phyloP scores from a whole-genome alignment of 2,888 invertebrate genomes.

The Caenorhabditis doughertyi region DNA sequence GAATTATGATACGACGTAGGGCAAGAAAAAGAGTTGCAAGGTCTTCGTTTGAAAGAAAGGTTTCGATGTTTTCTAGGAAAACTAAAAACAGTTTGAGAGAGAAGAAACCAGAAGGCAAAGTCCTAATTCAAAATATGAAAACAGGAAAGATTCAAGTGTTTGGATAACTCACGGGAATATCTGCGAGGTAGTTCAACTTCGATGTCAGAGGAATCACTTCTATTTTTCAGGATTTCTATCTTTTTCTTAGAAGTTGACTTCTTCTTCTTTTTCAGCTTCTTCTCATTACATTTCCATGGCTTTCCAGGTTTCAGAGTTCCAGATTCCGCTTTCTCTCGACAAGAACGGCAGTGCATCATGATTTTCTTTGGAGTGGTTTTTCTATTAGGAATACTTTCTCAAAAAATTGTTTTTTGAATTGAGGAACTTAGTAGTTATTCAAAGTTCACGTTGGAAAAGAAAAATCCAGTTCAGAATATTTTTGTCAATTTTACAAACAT shows the following conservation, averaged over 20 bases:
- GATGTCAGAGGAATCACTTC: slow-evolving; percentile 11
- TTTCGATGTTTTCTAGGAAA: too few relatives aligned
- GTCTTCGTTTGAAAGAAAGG: background rate
- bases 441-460: too few relatives aligned
- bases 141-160: background rate
- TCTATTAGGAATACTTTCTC: too few relatives aligned
- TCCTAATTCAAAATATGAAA: background rate
- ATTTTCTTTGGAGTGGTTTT: too few relatives aligned
- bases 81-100: too few relatives aligned
- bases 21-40: slow-evolving; percentile 3
- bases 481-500: too few relatives aligned
- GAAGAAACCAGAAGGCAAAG: too few relatives aligned
- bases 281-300: slow-evolving; percentile 9
- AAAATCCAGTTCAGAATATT: too few relatives aligned
- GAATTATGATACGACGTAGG: slow-evolving; percentile 47
- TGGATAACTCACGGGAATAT: background rate
- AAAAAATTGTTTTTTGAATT: too few relatives aligned
- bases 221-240: background rate
- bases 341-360: slow-evolving; percentile 10
- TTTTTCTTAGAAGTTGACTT: background rate
- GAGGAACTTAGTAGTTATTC: too few relatives aligned
- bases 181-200: background rate
- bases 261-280: background rate
- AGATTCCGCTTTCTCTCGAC: background rate
- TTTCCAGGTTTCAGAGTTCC: background rate